Evolutionary conservation across 2,888 invertebrate species (phyloP), one percentile per base, ranked within the genome.

Genomic region (Psylliodes chrysocephalus): DNA sequence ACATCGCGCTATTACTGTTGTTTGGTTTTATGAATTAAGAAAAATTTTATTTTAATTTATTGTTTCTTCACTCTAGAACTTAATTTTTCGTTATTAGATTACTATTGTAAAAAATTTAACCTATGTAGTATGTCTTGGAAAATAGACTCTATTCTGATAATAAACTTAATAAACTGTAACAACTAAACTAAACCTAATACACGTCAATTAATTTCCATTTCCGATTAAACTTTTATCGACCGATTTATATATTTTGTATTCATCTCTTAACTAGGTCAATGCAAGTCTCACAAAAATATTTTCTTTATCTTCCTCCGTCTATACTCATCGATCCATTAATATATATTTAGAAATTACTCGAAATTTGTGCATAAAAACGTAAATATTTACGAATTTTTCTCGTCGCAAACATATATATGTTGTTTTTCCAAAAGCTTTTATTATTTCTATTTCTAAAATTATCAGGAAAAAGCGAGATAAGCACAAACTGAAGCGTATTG

Each of bases 221-320:
- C 42, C 42, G 52, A 44, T 22, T 15, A 14, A 19, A 30, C 42
- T n/a, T 10, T 46, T 53, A 44, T 33, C 46, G 28, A 42, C 19
- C 19, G n/a, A 22, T 22, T 22, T 22, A 22, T 17, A 25, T 40
- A 53, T 63, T 63, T 63, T 66, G 51, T 49, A 19, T 40, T 59
- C 62, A 65, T 65, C 61, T 52, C 42, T 17, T 25, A 33, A 56
- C 56, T 52, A 57, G 56, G 61, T 61, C 60, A 46, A 56, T 55
- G 60, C 66, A 66, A 60, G 52, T 33, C 46, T 47, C 47, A 63
- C 60, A 61, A 64, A 63, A 61, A 60, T 63, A 64, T 61, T 67
- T 64, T 52, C 44, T 60, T 67, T 60, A 38, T 38, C 35, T 63
- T 64, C 59, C 61, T 64, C 17, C 17, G 4, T 52, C 22, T 18